Evolutionary conservation across 1,140 invertebrate species (phyloP).

Genomic region (Diorhabda carinulata): DNA sequence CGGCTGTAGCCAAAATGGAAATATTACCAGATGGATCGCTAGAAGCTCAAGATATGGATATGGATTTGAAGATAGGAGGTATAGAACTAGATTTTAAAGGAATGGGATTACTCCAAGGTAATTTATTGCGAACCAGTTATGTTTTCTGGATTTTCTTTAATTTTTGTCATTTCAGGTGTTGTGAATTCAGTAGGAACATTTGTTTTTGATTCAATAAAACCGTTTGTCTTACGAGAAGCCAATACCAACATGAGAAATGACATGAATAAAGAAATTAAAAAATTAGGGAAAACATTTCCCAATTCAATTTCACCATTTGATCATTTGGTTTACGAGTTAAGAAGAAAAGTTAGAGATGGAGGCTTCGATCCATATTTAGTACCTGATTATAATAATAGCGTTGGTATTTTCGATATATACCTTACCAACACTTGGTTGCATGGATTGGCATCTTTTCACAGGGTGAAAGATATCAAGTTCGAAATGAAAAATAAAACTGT

Average conservation of each 20-base stretch:
- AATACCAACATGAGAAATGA: slow-evolving; percentile 60
- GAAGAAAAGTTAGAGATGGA: slow-evolving; percentile 66
- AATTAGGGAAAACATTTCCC: slow-evolving; percentile 68
- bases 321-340: slow-evolving; percentile 68
- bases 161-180: slow-evolving; percentile 47
- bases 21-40: slow-evolving; percentile 70
- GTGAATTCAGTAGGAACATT: slow-evolving; percentile 74
- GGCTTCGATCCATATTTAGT: slow-evolving; percentile 69
- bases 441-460: slow-evolving; percentile 74
- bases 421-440: slow-evolving; percentile 70
- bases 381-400: slow-evolving; percentile 64
- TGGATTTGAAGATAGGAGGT: slow-evolving; percentile 71
- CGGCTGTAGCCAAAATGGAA: slow-evolving; percentile 61
- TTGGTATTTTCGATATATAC: slow-evolving; percentile 65
- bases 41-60: slow-evolving; percentile 69
- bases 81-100: slow-evolving; percentile 78
- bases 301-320: slow-evolving; percentile 83
- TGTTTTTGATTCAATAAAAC: slow-evolving; percentile 80
- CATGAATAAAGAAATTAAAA: slow-evolving; percentile 53
- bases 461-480: slow-evolving; percentile 65
- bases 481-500: slow-evolving; percentile 68
- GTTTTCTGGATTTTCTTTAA: not conserved
- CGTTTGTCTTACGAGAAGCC: slow-evolving; percentile 72
- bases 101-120: slow-evolving; percentile 59
- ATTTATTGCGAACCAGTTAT: not conserved